Conservation (phyloP, 2,797 vertebrate genomes). For the Centropyge bicolor region DNA sequence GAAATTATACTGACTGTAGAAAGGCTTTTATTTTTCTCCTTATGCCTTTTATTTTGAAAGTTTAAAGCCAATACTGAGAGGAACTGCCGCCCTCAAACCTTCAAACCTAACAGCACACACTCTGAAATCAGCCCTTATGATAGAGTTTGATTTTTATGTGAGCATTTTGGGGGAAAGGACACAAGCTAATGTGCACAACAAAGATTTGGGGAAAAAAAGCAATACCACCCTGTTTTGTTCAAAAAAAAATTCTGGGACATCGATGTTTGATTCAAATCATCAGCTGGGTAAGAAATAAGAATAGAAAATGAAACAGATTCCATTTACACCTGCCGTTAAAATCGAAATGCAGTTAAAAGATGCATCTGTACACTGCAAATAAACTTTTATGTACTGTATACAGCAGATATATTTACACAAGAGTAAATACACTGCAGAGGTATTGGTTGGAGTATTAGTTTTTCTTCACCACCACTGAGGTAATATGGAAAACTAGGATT, state of each 20-base stretch:
- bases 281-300: neutral
- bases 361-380: constrained; percentile 47
- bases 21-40: constrained; percentile 6
- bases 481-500: constrained; percentile 57
- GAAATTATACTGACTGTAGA: constrained; percentile 10
- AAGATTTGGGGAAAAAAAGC: constrained; percentile 55
- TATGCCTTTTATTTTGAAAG: constrained; percentile 35
- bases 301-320: constrained; percentile 16
- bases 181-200: constrained; percentile 19
- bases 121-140: constrained; percentile 51
- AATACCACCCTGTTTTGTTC: constrained; percentile 59
- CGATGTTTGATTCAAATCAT: constrained; percentile 15
- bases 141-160: constrained; percentile 18
- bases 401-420: constrained; percentile 50
- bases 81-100: constrained; percentile 3
- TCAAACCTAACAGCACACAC: constrained; percentile 23
- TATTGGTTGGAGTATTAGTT: constrained; percentile 52
- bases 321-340: constrained; percentile 53
- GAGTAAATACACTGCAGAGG: constrained; percentile 63
- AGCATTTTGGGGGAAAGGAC: neutral
- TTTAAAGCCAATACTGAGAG: constrained; percentile 34
- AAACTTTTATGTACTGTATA: constrained; percentile 11
- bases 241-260: constrained; percentile 21
- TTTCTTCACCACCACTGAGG: constrained; percentile 57
- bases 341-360: constrained; percentile 62